Evolutionary conservation across 2,797 vertebrate species (phyloP).

Genomic region (Ctenopoma multispine): DNA sequence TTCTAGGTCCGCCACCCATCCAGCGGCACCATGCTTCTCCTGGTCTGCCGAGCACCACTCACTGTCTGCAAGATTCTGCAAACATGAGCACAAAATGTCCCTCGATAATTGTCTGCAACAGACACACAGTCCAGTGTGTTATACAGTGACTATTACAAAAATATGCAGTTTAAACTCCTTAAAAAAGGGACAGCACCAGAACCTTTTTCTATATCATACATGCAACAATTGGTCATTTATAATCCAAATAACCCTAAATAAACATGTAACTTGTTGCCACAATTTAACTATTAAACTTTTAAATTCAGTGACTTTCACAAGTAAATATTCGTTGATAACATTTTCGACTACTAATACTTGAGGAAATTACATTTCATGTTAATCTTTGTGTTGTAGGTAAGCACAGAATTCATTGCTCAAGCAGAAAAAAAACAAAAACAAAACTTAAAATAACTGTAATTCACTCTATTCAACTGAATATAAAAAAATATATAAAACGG

Average conservation of each 20-base stretch:
- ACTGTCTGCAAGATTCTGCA: conserved; percentile 13
- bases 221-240: not conserved
- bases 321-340: not conserved
- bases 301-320: not conserved
- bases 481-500: no score
- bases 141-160: not conserved
- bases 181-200: not conserved
- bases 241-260: not conserved
- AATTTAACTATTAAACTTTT: not conserved
- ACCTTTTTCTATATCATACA: not conserved
- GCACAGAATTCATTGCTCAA: not conserved
- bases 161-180: not conserved
- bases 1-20: conserved; percentile 12
- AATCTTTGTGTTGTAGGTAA: not conserved
- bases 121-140: not conserved
- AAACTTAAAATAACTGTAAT: no score
- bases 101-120: conserved; percentile 13
- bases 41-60: conserved; percentile 6
- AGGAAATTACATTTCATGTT: not conserved
- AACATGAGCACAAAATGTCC: conserved; percentile 18
- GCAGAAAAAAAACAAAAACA: not conserved
- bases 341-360: not conserved
- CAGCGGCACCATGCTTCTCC: not conserved
- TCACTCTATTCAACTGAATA: no score
- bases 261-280: not conserved